A percentile compares a stretch with the other conserved stretches of the same genome.
Conservation (phyloP, 2,113 vertebrate genomes). For the Lagenorhynchus albirostris region DNA sequence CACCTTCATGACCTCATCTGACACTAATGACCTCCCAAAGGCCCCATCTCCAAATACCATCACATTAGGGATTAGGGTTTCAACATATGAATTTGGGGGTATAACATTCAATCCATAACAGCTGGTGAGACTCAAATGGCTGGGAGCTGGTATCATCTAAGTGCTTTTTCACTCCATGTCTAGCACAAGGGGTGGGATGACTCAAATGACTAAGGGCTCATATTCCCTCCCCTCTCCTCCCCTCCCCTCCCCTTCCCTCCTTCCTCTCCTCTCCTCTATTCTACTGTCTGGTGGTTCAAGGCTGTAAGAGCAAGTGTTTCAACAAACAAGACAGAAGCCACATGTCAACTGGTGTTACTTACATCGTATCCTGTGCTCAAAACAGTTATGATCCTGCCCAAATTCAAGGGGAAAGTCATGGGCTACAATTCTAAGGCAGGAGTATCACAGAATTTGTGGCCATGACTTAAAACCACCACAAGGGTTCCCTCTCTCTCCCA, state of each 20-base stretch:
- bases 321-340: background rate
- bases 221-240: no score
- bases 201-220: background rate
- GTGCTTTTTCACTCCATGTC: background rate
- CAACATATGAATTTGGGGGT: background rate
- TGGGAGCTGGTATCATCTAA: background rate
- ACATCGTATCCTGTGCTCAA: background rate
- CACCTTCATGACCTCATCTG: background rate
- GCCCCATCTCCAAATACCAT: background rate
- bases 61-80: background rate
- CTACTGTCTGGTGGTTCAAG: background rate
- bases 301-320: background rate
- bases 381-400: background rate
- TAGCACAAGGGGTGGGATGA: background rate
- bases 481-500: background rate
- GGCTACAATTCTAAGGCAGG: background rate
- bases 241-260: background rate
- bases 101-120: background rate
- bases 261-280: background rate
- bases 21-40: background rate
- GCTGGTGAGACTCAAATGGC: background rate
- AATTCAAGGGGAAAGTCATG: background rate
- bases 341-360: background rate
- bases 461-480: background rate
- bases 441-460: background rate